Evolutionary conservation across 2,797 vertebrate genomes (phyloP), one percentile per base, ranked within the genome.

Genomic region (Gymnoscopelus braueri): DNA sequence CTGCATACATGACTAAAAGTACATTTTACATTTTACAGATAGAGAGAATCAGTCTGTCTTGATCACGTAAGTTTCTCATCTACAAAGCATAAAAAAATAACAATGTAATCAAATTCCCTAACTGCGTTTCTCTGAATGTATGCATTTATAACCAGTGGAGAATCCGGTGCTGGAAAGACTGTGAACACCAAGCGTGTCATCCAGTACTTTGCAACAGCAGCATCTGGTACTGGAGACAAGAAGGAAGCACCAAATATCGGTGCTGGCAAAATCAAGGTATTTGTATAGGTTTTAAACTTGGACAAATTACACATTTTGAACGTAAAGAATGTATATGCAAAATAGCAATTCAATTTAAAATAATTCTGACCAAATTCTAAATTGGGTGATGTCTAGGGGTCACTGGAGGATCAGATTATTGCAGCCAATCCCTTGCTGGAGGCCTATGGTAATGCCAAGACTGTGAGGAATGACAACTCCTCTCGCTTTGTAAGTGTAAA

Each of bases 141-240:
- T 44, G 39, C 9, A 44, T 44, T 44, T 44, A 8, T 44, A 44
- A 44, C 39, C 39, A 97, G 96, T 0, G 94, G 96, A 92, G 96
- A 98, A 92, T 97, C 95, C 0, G 95, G 96, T 73, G 96, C 96
- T 2, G 95, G 96, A 66, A 98, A 97, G 92, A 98, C 95, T 35
- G 96, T 97, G 75, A 98, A 97, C 88, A 96, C 95, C 11, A 97
- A 97, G 59, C 83, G 94, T 69, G 96, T 98, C 89, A 96, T 98
- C 86, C 96, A 96, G 90, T 97, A 96, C 88, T 97, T 96, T 91
- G 95, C 95, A 58, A 96, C 94, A 81, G 95, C 96, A 72, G 95
- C 95, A 69, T 19, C 19, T 19, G 93, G 93, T 0, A 79, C 93
- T 75, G 94, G 92, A 0, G 88, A 90, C 69, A 91, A 93, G 69